phyloP scores from a whole-genome alignment of 2,113 vertebrate species.

The Chionomys nivalis region DNA sequence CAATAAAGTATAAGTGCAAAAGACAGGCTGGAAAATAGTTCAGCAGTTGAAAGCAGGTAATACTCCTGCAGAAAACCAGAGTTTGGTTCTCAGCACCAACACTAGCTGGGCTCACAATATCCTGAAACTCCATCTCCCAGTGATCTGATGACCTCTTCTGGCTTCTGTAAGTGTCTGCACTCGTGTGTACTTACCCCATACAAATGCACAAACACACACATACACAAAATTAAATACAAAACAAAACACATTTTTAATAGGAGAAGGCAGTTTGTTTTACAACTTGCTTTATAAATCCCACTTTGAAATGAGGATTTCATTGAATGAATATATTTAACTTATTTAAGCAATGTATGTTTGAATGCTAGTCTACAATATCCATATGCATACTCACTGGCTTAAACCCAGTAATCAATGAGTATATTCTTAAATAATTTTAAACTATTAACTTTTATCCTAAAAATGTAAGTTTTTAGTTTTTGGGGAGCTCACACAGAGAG shows the following conservation, averaged over 20 bases:
- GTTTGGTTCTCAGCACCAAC: neutral
- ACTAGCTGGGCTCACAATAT: neutral
- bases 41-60: too few species aligned
- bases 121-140: too few species aligned
- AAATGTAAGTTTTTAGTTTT: neutral
- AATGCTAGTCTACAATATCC: neutral
- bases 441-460: neutral
- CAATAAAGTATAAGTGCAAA: neutral
- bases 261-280: neutral
- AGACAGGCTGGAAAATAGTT: neutral
- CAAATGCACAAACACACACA: neutral
- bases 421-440: neutral
- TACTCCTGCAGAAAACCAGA: too few species aligned
- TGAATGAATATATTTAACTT: slow-evolving; percentile 7
- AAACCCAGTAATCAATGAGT: neutral
- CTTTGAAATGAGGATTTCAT: neutral
- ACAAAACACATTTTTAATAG: neutral
- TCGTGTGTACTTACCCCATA: too few species aligned
- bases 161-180: neutral
- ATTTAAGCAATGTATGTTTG: neutral
- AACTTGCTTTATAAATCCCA: neutral
- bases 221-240: neutral
- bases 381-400: neutral
- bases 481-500: neutral
- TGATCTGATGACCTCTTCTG: neutral